Base-by-base conservation (phyloP, 2,888 invertebrate species). In the Chydorus sphaericus region DNA sequence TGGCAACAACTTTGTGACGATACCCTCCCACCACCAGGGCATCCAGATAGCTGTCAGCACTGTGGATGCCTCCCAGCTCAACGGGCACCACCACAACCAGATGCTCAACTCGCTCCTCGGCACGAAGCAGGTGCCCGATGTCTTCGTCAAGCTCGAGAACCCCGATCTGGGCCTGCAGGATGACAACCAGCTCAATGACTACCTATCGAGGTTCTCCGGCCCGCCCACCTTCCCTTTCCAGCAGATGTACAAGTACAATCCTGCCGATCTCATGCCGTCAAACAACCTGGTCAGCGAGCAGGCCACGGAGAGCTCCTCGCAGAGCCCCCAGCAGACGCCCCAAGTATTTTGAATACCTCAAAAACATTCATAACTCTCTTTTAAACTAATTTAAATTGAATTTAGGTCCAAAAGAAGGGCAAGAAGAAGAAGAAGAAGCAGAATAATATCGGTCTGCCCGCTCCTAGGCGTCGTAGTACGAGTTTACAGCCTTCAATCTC, bases 381-480 rank as follows among this genome's bases (percentile, higher is more conserved):
- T n/a, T n/a, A n/a, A n/a, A n/a, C n/a, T n/a, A n/a, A n/a, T n/a
- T n/a, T n/a, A n/a, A 28, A 31, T 30, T 50, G 50, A n/a, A 44
- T 53, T 28, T 51, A 48, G 18, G 28, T 16, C 3, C 52, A 11
- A 33, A 58, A 26, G 52, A 58, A 55, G 48, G 55, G 48, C 33
- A 55, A 29, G 38, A 50, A 36, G 52, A 58, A 37, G 55, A 33
- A 39, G 48, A 38, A 18, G 48, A 18, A 11, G 14, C 11, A 16
- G 28, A 30, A 16, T n/a, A 26, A 23, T 3, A 16, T 20, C 8
- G 52, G 52, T 3, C 80, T 83, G 0, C 79, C 83, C 2, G 83
- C 83, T 5, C 83, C 84, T 1, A 79, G 82, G 65, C 78, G 81
- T 61, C 81, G 83, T 71, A 85, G 84, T 1, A 85, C 85, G 0